phyloP scores from a whole-genome alignment of 2,113 vertebrate species.

The Clarias batrachus region DNA sequence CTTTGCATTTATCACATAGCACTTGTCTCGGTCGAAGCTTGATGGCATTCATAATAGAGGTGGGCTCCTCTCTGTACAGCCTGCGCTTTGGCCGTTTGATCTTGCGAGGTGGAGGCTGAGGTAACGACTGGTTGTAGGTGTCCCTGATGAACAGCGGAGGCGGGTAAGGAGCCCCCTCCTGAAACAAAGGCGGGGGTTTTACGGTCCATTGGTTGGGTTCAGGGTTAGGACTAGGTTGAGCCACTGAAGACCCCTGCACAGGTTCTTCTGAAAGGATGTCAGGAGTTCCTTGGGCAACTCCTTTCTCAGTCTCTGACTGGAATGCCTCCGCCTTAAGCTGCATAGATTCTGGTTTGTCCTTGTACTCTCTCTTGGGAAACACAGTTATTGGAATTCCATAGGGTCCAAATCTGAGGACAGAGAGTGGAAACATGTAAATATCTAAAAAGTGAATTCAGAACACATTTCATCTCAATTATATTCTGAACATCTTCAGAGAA shows the following conservation, averaged over 20 bases:
- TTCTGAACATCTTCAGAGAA: background rate
- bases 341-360: constrained; percentile 81
- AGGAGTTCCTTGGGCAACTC: constrained; percentile 53
- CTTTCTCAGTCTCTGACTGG: constrained; percentile 73
- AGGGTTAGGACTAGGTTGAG: constrained; percentile 44
- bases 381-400: constrained; percentile 96
- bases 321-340: constrained; percentile 81
- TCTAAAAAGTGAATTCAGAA: background rate
- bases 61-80: constrained; percentile 95
- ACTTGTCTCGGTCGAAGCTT: constrained; percentile 95
- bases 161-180: constrained; percentile 92
- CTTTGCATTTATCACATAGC: constrained; percentile 96
- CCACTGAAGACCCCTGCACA: constrained; percentile 9
- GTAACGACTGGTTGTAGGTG: constrained; percentile 98
- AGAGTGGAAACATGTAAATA: constrained; percentile 31
- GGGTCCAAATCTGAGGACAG: constrained; percentile 86
- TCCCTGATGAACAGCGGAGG: constrained; percentile 98
- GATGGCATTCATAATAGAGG: constrained; percentile 97
- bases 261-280: constrained; percentile 20
- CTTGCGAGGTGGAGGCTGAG: constrained; percentile 95
- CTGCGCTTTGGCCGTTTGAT: constrained; percentile 94
- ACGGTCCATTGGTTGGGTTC: constrained; percentile 81
- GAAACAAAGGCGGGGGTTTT: constrained; percentile 91
- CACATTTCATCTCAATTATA: background rate
- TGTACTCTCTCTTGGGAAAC: constrained; percentile 88